Base-by-base conservation (phyloP, 2,113 vertebrate genomes). In the Gopherus evgoodei region DNA sequence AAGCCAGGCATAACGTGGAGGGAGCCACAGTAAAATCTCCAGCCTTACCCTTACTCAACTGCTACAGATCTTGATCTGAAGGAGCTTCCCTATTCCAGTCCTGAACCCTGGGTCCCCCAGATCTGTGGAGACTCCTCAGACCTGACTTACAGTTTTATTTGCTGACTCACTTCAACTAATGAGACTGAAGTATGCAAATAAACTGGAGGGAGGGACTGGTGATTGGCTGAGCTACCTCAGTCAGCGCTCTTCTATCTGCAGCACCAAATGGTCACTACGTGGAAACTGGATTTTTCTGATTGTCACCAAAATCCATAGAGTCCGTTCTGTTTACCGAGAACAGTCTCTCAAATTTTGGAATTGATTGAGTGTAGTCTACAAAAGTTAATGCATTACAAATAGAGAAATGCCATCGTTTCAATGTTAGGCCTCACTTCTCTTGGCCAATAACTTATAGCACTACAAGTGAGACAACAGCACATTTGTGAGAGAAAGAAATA, bases 101-200 rank as follows among this genome's bases (percentile, higher is more conserved):
- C 85, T 89, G 90, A 19, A 27, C 83, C 81, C 78, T 47, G 69
- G 47, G 49, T n/a, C 94, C 86, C 83, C 83, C 81, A 76, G 19
- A 82, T 83, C 0, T 22, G 10, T 22, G 65, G 21, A 22, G 19
- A 72, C n/a, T 22, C 65, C 19, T n/a, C 4, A 35, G 38, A 83
- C 84, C 83, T 42, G 81, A 21, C 90, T 95, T 65, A 11, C 31
- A 38, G 65, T 95, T 93, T 90, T 91, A 76, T 49, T n/a, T 84
- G 47, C 10, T 78, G 84, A 93, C 12, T 49, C 10, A 69, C 72
- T 22, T 59, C 54, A 57, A 6, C 65, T 49, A 31, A 49, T 89
- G 85, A 59, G 69, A 44, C 56, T 25, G 62, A 90, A 81, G 52
- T 81, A 81, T 95, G 81, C 87, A 89, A 72, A 76, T 96, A 83